phyloP scores from a whole-genome alignment of 1,140 invertebrate species.

The Procambarus virginalis region DNA sequence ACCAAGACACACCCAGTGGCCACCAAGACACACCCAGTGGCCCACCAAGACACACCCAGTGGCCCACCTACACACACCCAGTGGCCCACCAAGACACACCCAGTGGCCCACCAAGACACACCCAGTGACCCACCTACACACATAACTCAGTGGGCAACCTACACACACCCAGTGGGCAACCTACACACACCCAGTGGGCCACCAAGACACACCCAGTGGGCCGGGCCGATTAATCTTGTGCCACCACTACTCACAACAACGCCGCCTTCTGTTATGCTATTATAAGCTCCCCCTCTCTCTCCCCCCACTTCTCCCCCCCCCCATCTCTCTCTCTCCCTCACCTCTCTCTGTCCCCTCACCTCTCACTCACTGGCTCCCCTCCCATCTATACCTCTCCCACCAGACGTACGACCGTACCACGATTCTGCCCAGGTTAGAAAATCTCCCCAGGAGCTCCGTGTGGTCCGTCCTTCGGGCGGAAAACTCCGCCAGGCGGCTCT shows the following conservation, averaged over 20 bases:
- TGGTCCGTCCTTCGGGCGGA: too few relatives aligned
- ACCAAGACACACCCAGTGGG: neutral
- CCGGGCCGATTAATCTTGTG: neutral
- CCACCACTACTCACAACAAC: conserved; percentile 19
- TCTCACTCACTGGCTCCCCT: too few relatives aligned
- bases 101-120: neutral
- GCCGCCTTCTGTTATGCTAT: conserved; percentile 56
- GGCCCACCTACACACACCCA: too few relatives aligned
- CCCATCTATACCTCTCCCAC: too few relatives aligned
- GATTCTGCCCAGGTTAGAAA: too few relatives aligned
- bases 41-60: neutral
- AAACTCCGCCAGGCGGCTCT: too few relatives aligned
- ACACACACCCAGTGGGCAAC: neutral
- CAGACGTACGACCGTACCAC: too few relatives aligned
- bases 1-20: neutral
- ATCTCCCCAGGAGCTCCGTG: too few relatives aligned
- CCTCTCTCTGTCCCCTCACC: neutral
- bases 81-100: neutral
- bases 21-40: neutral
- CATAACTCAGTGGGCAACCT: too few relatives aligned
- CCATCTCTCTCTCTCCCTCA: too few relatives aligned
- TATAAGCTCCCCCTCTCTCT: conserved; percentile 23
- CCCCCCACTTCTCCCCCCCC: neutral
- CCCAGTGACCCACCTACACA: neutral
- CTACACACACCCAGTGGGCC: neutral